A percentile compares a stretch with the other conserved stretches of the same genome.
Evolutionary conservation across 2,113 vertebrate genomes (phyloP).

Genomic region (Syrmaticus mikado): DNA sequence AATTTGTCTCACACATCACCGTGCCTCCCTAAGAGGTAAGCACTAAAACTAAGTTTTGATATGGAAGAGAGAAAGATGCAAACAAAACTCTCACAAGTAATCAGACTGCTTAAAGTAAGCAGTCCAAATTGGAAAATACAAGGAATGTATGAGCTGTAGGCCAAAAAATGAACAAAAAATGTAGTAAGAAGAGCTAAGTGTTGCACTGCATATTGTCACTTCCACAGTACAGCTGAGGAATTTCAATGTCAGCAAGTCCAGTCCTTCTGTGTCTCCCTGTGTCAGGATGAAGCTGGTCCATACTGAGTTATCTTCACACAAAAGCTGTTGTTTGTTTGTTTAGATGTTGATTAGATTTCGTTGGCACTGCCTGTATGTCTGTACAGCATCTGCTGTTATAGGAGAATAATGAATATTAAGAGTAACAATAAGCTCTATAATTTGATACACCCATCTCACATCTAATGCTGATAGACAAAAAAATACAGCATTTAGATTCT

Average conservation of each 20-base stretch:
- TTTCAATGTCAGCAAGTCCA: not conserved
- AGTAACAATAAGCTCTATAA: not conserved
- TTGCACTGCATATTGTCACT: not conserved
- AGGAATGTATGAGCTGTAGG: not conserved
- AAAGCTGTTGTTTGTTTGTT: not conserved
- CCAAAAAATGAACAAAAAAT: not conserved
- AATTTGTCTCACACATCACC: not conserved
- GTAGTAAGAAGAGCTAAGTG: not conserved
- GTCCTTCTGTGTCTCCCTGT: not conserved
- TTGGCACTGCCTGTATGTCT: not conserved
- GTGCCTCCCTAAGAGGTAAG: not conserved
- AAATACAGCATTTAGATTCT: not conserved
- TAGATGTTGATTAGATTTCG: not conserved
- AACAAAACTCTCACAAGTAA: not conserved
- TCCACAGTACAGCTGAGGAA: not conserved
- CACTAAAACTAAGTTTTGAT: not conserved
- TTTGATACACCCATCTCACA: rapidly evolving
- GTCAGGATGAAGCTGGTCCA: not conserved
- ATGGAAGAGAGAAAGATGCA: not conserved
- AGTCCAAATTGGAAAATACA: not conserved
- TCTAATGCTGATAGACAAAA: not conserved
- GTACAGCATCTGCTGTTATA: not conserved
- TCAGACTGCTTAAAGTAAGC: not conserved
- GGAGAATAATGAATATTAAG: not conserved
- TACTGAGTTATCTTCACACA: not conserved